Evolutionary conservation across 2,797 vertebrate genomes (phyloP), one percentile per base, ranked within the genome.

Genomic region (Borostomias antarcticus): DNA sequence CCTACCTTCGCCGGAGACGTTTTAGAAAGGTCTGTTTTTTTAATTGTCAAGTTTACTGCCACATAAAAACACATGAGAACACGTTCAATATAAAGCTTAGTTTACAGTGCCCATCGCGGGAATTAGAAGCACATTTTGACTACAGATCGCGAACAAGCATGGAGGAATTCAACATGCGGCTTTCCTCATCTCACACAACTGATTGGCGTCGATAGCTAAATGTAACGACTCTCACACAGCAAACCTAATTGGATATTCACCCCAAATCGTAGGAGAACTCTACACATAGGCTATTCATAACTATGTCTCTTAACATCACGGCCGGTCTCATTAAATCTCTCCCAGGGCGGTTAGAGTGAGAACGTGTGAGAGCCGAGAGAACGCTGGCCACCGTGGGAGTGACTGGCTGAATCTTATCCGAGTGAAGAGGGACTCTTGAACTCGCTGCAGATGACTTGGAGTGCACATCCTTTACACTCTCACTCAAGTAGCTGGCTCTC

Each of bases 401-500:
- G n/a, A n/a, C n/a, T n/a, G n/a, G n/a, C n/a, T n/a, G n/a, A n/a
- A n/a, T n/a, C n/a, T 15, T 3, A 51, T 17, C 17, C 8, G 48
- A 40, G 23, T 59, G 35, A 59, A 43, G 58, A 25, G 35, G 25
- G 29, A 29, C 37, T 59, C 58, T 45, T 43, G 37, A 59, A 59
- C 23, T 40, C 35, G 26, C 35, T 37, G 33, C 10, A 17, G 26
- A 43, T 37, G 58, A 40, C 58, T 26, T 43, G 35, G 37, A 43
- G 35, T 43, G 37, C 35, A 26, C 58, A 59, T 59, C 58, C 37
- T 40, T 28, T 17, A 59, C 35, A 43, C 19, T n/a, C 58, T 43
- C 17, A 40, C 19, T 25, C 10, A 59, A 40, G 15, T 11, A 4
- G 32, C 28, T n/a, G n/a, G 37, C 25, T 62, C 28, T 53, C 26